phyloP scores from a whole-genome alignment of 2,113 vertebrate species.

The Nothobranchius kuhntae region DNA sequence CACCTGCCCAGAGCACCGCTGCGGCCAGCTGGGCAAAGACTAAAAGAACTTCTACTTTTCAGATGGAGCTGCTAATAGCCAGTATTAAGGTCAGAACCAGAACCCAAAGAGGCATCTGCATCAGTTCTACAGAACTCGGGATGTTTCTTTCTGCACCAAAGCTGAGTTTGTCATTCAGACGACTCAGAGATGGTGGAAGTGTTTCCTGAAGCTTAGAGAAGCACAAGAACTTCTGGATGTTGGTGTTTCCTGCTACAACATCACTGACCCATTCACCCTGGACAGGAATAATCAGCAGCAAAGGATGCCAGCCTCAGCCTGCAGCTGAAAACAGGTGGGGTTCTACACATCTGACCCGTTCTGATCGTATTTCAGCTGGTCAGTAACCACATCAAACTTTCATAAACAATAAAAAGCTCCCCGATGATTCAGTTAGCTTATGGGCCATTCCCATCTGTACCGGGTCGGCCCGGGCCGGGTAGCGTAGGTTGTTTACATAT shows the following conservation, averaged over 20 bases:
- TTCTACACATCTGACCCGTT: too few species aligned
- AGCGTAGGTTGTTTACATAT: too few species aligned
- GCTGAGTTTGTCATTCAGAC: background rate
- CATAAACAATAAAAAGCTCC: too few species aligned
- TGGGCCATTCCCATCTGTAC: too few species aligned
- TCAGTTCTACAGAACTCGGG: background rate
- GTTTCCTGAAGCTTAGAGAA: constrained; percentile 2
- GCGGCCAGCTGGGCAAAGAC: background rate
- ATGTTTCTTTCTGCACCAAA: background rate
- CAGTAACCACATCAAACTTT: too few species aligned
- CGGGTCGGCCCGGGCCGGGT: too few species aligned
- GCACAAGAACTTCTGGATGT: constrained; percentile 29
- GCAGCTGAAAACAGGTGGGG: too few species aligned
- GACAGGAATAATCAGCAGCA: constrained; percentile 48
- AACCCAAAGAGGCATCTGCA: background rate
- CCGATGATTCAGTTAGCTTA: too few species aligned
- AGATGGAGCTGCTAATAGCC: background rate
- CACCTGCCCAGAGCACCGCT: background rate
- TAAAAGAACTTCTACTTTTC: background rate
- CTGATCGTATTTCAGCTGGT: too few species aligned
- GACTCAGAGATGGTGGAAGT: background rate
- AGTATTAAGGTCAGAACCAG: background rate
- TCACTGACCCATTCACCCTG: constrained; percentile 34
- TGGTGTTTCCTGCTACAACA: constrained; percentile 19
- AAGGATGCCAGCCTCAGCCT: background rate